Evolutionary conservation across 1,140 invertebrate species (phyloP).

Genomic region (Bombus balteatus): DNA sequence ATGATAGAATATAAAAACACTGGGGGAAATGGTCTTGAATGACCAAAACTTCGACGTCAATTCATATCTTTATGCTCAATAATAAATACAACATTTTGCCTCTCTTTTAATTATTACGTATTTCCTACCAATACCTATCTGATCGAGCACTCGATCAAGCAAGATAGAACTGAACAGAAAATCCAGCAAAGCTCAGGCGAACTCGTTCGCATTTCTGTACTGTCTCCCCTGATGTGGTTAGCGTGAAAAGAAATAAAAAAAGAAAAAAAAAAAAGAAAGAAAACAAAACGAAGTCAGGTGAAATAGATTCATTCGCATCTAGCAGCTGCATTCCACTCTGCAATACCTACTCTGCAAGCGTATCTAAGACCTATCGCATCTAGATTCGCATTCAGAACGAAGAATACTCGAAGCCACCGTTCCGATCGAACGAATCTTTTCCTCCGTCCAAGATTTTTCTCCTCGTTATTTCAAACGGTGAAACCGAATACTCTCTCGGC

Average conservation of each 20-base stretch:
- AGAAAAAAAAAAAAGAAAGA: background rate
- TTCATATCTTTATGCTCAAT: background rate
- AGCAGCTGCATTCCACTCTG: constrained; percentile 9
- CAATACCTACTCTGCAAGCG: background rate
- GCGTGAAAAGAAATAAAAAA: constrained; percentile 30
- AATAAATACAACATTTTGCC: background rate
- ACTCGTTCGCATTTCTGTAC: constrained; percentile 61
- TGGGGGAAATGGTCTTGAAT: background rate
- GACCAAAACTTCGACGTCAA: background rate
- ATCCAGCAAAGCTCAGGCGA: constrained; percentile 74
- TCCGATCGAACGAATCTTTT: background rate
- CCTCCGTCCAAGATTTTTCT: background rate
- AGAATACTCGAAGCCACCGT: constrained; percentile 13
- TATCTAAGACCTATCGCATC: constrained; percentile 3
- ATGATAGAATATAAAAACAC: background rate
- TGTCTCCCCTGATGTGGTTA: constrained; percentile 41
- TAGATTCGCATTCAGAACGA: background rate
- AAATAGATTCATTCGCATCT: constrained; percentile 13
- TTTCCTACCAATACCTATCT: background rate
- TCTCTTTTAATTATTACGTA: too few relatives aligned
- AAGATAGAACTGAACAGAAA: constrained; percentile 50
- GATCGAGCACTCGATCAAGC: constrained; percentile 42
- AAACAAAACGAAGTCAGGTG: background rate
- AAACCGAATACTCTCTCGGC: background rate
- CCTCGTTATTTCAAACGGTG: background rate